Evolutionary conservation across 2,797 vertebrate species (phyloP).

Genomic region (Eupleurogrammus muticus): DNA sequence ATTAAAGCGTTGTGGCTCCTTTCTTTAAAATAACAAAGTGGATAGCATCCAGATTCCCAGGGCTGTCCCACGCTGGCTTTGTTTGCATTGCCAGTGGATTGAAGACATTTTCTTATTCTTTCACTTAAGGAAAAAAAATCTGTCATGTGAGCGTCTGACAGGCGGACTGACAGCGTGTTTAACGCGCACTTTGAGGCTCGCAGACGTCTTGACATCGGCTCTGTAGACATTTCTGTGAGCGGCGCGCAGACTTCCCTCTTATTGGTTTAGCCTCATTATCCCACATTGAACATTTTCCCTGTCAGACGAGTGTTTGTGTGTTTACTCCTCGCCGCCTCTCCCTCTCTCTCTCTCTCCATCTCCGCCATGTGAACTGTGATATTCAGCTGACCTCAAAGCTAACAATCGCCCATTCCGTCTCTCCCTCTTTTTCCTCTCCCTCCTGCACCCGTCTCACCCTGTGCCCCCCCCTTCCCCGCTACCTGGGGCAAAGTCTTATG

Average conservation of each 20-base stretch:
- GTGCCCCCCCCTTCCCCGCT: constrained; percentile 75
- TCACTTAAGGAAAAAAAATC: constrained; percentile 1
- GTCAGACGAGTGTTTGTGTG: constrained; percentile 58
- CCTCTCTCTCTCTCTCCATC: constrained; percentile 65
- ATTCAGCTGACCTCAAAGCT: constrained; percentile 93
- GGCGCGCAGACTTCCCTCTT: constrained; percentile 7
- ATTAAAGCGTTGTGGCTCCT: not conserved
- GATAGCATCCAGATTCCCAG: not conserved
- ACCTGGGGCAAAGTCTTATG: constrained; percentile 99
- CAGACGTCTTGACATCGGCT: constrained; percentile 33
- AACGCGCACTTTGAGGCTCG: constrained; percentile 26
- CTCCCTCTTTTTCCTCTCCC: constrained; percentile 34
- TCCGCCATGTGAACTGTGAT: constrained; percentile 90
- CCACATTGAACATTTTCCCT: constrained; percentile 43
- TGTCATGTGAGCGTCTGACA: constrained; percentile 24
- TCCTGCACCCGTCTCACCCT: constrained; percentile 43
- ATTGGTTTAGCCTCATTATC: constrained; percentile 66
- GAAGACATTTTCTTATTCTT: not conserved
- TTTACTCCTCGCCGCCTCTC: constrained; percentile 70
- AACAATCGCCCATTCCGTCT: constrained; percentile 90
- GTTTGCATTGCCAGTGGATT: constrained; percentile 1
- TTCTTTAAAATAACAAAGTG: no score
- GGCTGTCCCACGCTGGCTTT: not conserved
- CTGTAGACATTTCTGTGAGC: constrained; percentile 37
- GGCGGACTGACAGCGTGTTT: constrained; percentile 37